A percentile compares a stretch with the other conserved stretches of the same genome.
These are phyloP conservation scores for Teleogryllus oceanicus DNA, from an alignment of 2,888 invertebrate genomes.

Conservation along the genomic window DNA sequence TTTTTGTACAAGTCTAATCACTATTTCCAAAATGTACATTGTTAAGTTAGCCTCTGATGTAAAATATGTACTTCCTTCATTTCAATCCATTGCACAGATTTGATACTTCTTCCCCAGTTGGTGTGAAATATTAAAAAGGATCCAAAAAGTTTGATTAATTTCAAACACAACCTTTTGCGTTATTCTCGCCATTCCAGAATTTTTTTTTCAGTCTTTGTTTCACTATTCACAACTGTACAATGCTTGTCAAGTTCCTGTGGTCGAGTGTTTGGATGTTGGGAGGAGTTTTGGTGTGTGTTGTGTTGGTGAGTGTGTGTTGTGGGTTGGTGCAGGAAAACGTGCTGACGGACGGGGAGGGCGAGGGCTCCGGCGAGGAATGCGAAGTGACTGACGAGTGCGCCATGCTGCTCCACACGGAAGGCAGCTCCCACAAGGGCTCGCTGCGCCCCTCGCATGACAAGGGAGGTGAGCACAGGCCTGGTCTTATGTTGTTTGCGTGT, in stretches of 20 bases:
- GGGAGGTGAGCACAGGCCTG: background rate
- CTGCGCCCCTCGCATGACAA: conserved; percentile 18
- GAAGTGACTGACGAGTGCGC: conserved; percentile 66
- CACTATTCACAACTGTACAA: background rate
- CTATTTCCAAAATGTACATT: no score
- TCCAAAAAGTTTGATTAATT: no score
- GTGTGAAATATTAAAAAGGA: no score
- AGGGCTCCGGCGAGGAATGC: conserved; percentile 42
- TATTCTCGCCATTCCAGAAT: no score
- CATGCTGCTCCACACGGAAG: conserved; percentile 57
- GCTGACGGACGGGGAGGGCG: conserved; percentile 54
- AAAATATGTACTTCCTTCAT: no score
- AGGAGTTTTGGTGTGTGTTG: background rate
- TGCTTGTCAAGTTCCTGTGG: conserved; percentile 18
- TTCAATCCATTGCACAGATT: no score
- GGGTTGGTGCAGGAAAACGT: conserved; percentile 51
- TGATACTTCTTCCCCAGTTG: no score
- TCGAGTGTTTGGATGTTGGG: conserved; percentile 23
- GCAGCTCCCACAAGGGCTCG: conserved; percentile 18
- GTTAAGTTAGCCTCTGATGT: no score
- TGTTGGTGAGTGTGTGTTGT: background rate
- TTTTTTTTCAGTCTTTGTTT: background rate
- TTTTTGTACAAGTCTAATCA: no score
- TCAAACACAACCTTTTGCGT: no score
- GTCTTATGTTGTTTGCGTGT: background rate